Percentiles rank a stretch among this genome's conserved stretches.
These are phyloP conservation scores for Siphamia tubifer DNA, from an alignment of 2,113 vertebrate species.

Conservation along the genomic window DNA sequence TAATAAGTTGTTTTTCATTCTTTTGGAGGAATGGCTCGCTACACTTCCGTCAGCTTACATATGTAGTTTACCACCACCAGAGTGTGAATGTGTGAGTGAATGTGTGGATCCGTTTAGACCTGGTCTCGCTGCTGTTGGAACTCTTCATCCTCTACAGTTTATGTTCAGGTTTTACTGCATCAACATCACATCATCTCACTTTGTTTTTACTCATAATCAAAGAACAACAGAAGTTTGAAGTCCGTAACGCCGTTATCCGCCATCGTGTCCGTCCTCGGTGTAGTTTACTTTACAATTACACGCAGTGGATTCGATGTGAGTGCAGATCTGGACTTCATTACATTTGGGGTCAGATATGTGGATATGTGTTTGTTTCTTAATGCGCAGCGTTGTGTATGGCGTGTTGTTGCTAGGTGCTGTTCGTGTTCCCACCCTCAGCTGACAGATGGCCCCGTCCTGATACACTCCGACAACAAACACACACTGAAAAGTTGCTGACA, in stretches of 20 bases:
- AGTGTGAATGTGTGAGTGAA: no score
- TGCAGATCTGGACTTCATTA: slow-evolving; percentile 2
- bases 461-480: slow-evolving; percentile 71
- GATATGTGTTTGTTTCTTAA: slow-evolving; percentile 14
- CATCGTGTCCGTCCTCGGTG: not conserved
- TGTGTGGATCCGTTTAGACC: no score
- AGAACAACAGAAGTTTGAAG: not conserved
- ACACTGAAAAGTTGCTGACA: slow-evolving; percentile 67
- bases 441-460: slow-evolving; percentile 68
- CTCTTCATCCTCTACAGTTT: no score
- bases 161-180: no score
- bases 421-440: slow-evolving; percentile 32
- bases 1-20: no score
- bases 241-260: not conserved
- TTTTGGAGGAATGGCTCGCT: no score
- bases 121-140: no score
- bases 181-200: no score
- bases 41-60: no score
- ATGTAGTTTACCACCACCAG: no score
- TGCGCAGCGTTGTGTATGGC: not conserved
- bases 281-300: not conserved
- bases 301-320: not conserved
- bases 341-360: slow-evolving; percentile 16
- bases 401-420: slow-evolving; percentile 38
- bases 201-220: slow-evolving; percentile 7